Base-by-base conservation (phyloP, 2,888 invertebrate species). In the Agriopis leucophaearia region DNA sequence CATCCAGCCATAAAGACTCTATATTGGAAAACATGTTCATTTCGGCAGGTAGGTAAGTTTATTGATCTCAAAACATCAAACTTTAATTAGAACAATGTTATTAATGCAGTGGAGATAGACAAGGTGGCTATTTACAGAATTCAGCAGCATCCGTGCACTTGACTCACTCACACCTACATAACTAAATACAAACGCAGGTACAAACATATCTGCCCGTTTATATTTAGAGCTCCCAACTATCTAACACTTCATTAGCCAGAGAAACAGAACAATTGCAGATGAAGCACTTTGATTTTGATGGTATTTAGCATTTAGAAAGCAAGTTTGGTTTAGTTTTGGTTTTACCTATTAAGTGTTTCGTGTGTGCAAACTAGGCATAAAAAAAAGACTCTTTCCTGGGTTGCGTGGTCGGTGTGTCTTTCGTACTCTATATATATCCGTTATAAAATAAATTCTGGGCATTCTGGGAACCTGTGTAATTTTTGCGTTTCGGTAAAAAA, bases 191-290 rank as follows among this genome's bases (percentile, higher is more conserved):
- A 27, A 27, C 8, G 36, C 54, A 54, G 16, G 58, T 64, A 64
- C 12, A 18, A 18, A 48, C 36, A 27, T 42, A 44, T 18, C 55
- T 44, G 40, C 15, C 15, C 18, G 38, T 50, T 65, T 70, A 69
- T 73, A 72, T 70, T 69, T 68, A 58, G 70, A 66, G 27, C 15
- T 68, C 66, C 64, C 54, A 56, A 64, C 66, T 51, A 61, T 72
- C 44, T 60, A 61, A 56, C 52, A 69, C 65, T 64, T 71, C 54
- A 57, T 72, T 65, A 64, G 68, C 27, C n/a, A 0, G 54, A 16
- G 48, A 18, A 58, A 64, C 15, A 55, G 8, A n/a, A 15, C 12
- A 36, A 27, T 52, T 10, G 50, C 64, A n/a, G 36, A 36, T n/a
- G n/a, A 44, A 51, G 13, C 36, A n/a, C 48, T 36, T 57, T 51